Evolutionary conservation across 92 coral and sea anemone genomes (phyloP).

Genomic region (Epizoanthus rinbou): DNA sequence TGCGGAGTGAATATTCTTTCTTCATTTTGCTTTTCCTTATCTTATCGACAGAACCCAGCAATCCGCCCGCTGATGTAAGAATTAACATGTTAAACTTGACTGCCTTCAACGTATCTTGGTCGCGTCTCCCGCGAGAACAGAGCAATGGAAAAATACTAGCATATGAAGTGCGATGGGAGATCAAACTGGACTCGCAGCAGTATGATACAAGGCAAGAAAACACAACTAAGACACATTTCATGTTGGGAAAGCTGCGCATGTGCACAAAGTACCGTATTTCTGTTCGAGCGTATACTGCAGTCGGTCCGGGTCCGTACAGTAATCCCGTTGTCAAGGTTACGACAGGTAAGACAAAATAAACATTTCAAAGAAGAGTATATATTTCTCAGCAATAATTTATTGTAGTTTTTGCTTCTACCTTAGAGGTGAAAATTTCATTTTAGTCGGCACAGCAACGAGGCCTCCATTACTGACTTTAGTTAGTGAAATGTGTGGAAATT

Average conservation of each 20-base stretch:
- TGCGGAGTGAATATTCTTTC: background rate
- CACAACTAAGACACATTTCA: slow-evolving; percentile 1
- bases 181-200: background rate
- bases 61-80: slow-evolving; percentile 17
- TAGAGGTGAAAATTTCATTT: too few species aligned
- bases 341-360: slow-evolving; percentile 31
- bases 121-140: slow-evolving; percentile 22
- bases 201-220: background rate
- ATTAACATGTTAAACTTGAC: background rate
- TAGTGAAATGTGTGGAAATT: too few species aligned
- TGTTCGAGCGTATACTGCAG: slow-evolving; percentile 59
- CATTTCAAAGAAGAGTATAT: background rate
- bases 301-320: slow-evolving; percentile 63
- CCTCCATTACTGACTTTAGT: too few species aligned
- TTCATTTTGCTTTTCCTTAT: background rate
- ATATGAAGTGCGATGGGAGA: slow-evolving; percentile 42
- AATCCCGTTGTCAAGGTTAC: slow-evolving; percentile 6
- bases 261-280: slow-evolving; percentile 52
- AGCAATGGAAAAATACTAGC: slow-evolving; percentile 40
- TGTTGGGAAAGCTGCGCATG: slow-evolving; percentile 28
- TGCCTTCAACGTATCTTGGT: slow-evolving; percentile 48
- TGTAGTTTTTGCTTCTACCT: too few species aligned
- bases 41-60: slow-evolving; percentile 32
- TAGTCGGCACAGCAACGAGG: too few species aligned
- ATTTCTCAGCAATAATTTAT: background rate